phyloP scores from a whole-genome alignment of 2,797 vertebrate genomes.

The Cynodonichthys magdalenae region DNA sequence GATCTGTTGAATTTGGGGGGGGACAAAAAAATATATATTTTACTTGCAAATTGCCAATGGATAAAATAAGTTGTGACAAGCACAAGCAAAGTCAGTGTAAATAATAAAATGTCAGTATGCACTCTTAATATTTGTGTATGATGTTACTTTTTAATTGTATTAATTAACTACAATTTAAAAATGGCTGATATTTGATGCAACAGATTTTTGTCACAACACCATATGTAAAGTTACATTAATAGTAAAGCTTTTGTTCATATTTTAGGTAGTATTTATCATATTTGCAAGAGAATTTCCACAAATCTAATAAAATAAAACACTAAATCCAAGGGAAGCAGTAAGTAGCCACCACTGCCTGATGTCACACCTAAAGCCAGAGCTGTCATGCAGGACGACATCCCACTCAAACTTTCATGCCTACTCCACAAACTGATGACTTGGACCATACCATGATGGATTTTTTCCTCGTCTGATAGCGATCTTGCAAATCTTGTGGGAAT shows the following conservation, averaged over 20 bases:
- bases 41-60: background rate
- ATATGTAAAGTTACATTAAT: too few species aligned
- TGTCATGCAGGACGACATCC: background rate
- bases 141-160: too few species aligned
- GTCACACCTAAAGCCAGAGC: background rate
- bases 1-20: too few species aligned
- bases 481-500: conserved; percentile 3
- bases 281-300: too few species aligned
- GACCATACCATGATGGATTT: background rate
- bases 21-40: too few species aligned
- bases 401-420: background rate
- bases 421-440: background rate
- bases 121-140: too few species aligned
- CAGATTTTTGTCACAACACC: too few species aligned
- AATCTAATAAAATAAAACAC: background rate
- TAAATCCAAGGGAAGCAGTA: background rate
- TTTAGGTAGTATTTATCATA: too few species aligned
- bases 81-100: too few species aligned
- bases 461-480: background rate
- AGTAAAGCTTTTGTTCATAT: too few species aligned
- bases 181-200: background rate
- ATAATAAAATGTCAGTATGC: too few species aligned
- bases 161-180: too few species aligned
- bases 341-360: background rate
- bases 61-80: background rate